These are phyloP conservation scores for Gadopsis marmoratus DNA, from an alignment of 2,797 vertebrate species.

Conservation along the genomic window DNA sequence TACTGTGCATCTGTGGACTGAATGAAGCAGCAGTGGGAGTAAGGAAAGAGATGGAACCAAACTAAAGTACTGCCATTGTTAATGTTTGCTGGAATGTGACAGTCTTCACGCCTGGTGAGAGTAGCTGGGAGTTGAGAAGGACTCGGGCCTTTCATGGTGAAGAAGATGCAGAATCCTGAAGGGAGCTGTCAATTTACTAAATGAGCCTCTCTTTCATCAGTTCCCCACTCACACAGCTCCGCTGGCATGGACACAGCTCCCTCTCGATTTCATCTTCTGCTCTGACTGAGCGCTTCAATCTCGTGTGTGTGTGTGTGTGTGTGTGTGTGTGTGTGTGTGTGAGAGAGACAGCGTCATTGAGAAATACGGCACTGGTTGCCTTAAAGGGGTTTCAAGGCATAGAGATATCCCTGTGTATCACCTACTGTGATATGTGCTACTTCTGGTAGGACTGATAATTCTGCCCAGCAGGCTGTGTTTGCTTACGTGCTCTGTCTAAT, in stretches of 20 bases:
- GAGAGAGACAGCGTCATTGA: constrained; percentile 31
- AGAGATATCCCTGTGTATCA: constrained; percentile 54
- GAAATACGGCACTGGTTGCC: constrained; percentile 45
- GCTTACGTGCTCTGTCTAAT: constrained; percentile 50
- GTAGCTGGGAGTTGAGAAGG: constrained; percentile 51
- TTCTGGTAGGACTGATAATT: constrained; percentile 66
- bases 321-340: constrained; percentile 8
- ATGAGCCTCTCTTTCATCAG: constrained; percentile 78
- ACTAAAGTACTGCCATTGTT: constrained; percentile 63
- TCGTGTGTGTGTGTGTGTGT: constrained; percentile 37
- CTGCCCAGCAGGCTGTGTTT: constrained; percentile 65
- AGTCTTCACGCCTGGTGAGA: constrained; percentile 57
- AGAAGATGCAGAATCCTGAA: constrained; percentile 68
- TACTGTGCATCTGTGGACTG: constrained; percentile 40
- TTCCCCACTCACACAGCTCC: constrained; percentile 61
- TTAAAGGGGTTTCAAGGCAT: constrained; percentile 48
- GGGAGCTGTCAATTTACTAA: constrained; percentile 79
- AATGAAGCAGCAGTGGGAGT: constrained; percentile 58
- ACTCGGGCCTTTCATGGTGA: constrained; percentile 57
- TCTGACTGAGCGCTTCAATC: constrained; percentile 61
- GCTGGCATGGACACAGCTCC: constrained; percentile 71
- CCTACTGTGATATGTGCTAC: constrained; percentile 79
- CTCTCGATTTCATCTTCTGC: constrained; percentile 74
- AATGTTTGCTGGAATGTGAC: constrained; percentile 64
- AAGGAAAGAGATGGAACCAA: constrained; percentile 42